Conservation (phyloP, 2,113 vertebrate species). For the Melozone crissalis region DNA sequence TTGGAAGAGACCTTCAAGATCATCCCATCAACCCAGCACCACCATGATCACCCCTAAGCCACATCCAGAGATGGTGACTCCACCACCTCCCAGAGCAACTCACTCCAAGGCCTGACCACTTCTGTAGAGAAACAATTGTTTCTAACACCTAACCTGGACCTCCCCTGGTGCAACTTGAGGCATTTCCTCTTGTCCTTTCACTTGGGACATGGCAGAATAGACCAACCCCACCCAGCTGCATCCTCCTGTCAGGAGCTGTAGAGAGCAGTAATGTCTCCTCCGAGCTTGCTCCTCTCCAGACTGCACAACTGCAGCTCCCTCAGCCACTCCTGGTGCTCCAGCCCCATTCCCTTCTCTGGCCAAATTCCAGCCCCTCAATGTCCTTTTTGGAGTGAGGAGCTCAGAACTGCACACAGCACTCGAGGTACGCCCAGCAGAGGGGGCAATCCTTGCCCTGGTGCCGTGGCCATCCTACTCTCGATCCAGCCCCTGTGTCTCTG, state of each 20-base stretch:
- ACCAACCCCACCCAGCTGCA: too few relatives aligned
- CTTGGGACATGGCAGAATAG: neutral
- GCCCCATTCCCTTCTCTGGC: neutral
- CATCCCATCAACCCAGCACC: neutral
- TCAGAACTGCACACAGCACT: too few relatives aligned
- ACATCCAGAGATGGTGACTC: neutral
- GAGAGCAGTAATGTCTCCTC: too few relatives aligned
- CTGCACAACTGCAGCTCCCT: neutral
- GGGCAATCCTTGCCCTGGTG: neutral
- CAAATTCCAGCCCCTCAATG: neutral
- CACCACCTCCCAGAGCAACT: neutral
- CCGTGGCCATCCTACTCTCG: fast-evolving
- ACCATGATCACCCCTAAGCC: neutral
- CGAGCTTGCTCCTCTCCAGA: neutral
- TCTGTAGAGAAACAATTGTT: neutral
- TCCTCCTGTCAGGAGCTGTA: neutral
- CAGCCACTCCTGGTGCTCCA: neutral
- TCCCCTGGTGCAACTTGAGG: too few relatives aligned
- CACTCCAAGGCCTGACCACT: neutral
- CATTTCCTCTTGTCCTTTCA: neutral
- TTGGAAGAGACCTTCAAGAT: neutral
- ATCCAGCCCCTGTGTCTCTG: neutral
- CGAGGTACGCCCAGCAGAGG: neutral
- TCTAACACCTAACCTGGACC: neutral
- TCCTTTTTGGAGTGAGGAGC: fast-evolving